phyloP scores from a whole-genome alignment of 2,888 invertebrate species.

The Malthinus flaveolus region DNA sequence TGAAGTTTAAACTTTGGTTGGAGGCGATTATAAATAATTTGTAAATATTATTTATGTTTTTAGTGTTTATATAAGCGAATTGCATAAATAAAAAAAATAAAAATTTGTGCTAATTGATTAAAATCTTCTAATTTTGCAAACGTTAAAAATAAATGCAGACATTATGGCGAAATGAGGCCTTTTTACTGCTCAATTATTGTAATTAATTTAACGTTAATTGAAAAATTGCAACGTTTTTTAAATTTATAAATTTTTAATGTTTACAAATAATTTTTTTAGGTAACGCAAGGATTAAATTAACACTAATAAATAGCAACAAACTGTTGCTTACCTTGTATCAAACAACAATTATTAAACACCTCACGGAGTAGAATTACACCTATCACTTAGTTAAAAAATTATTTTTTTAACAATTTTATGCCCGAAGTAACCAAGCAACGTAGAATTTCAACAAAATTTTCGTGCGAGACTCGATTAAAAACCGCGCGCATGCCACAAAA shows the following conservation, averaged over 20 bases:
- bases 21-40: too few species aligned
- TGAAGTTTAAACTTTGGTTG: too few species aligned
- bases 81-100: too few species aligned
- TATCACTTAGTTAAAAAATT: slow-evolving; percentile 7
- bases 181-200: background rate
- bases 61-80: too few species aligned
- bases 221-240: background rate
- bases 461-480: slow-evolving; percentile 10
- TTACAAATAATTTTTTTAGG: too few species aligned
- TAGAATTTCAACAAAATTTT: slow-evolving; percentile 18
- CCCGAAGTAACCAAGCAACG: slow-evolving; percentile 16
- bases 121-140: too few species aligned
- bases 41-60: too few species aligned
- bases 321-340: slow-evolving; percentile 34
- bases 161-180: background rate
- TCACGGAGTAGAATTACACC: slow-evolving; percentile 15
- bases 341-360: slow-evolving; percentile 15
- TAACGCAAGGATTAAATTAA: slow-evolving; percentile 8
- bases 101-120: too few species aligned
- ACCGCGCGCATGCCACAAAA: slow-evolving; percentile 22
- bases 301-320: slow-evolving; percentile 20
- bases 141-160: too few species aligned
- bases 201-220: slow-evolving; percentile 5
- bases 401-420: slow-evolving; percentile 14
- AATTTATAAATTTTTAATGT: too few species aligned